These are phyloP conservation scores for Ptiloglossa arizonensis DNA, from an alignment of 1,140 invertebrate genomes.

Conservation along the genomic window DNA sequence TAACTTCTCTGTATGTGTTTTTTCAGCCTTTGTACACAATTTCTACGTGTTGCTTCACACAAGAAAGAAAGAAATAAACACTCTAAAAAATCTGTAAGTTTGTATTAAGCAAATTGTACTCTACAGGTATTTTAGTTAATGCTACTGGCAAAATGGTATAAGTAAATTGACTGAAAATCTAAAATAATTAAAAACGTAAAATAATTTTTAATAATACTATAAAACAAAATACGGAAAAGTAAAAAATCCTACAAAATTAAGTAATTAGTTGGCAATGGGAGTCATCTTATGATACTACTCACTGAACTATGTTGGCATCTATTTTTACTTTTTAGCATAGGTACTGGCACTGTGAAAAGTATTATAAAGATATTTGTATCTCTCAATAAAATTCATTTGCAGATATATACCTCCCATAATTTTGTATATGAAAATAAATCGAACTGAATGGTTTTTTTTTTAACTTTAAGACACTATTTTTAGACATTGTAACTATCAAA, in stretches of 20 bases:
- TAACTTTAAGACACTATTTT: conserved; percentile 43
- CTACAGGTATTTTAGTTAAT: conserved; percentile 29
- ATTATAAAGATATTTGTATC: conserved; percentile 3
- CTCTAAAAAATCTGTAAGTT: neutral
- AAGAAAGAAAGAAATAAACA: neutral
- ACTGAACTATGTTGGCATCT: neutral
- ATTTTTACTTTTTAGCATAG: neutral
- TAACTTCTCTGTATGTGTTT: too few relatives aligned
- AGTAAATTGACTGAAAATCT: neutral
- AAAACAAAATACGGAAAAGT: neutral
- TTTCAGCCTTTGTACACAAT: neutral
- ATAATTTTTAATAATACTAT: neutral
- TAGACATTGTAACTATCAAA: conserved; percentile 22
- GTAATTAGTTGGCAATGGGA: neutral
- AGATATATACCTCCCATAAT: neutral
- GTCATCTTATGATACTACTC: neutral
- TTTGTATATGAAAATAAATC: conserved; percentile 32
- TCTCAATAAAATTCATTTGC: neutral
- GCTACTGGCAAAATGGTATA: neutral
- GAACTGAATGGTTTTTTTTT: conserved; percentile 9
- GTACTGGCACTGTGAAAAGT: neutral
- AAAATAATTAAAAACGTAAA: too few relatives aligned
- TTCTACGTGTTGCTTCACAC: neutral
- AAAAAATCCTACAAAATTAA: neutral
- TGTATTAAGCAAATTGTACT: conserved; percentile 32